Percentiles rank a stretch among this genome's conserved stretches.
Evolutionary conservation across 2,113 vertebrate genomes (phyloP).

Genomic region (Xiphophorus maculatus): DNA sequence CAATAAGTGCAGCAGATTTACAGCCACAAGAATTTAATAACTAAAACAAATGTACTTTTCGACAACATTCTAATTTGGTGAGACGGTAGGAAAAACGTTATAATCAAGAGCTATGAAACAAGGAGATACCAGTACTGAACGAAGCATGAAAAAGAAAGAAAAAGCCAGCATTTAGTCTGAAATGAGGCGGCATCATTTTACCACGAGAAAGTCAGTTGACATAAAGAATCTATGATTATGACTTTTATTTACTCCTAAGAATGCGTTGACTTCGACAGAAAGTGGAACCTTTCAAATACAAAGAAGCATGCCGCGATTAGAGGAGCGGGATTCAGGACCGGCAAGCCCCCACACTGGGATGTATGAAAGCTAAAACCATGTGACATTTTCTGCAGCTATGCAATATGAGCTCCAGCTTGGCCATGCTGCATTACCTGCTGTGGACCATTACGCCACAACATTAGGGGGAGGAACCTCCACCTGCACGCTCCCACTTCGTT

Average conservation of each 20-base stretch:
- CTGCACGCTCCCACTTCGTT: conserved; percentile 47
- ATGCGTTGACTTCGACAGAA: conserved; percentile 11
- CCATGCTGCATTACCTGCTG: conserved; percentile 41
- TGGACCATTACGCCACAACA: conserved; percentile 54
- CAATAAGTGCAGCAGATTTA: conserved; percentile 12
- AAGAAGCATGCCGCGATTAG: neutral
- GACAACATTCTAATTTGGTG: too few relatives aligned
- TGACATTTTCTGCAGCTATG: conserved; percentile 44
- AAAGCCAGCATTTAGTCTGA: conserved; percentile 7
- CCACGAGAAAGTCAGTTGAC: conserved; percentile 11
- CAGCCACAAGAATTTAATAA: conserved; percentile 13
- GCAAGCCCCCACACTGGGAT: neutral
- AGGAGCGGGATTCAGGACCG: conserved; percentile 7
- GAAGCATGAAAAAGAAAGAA: neutral
- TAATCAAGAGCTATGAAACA: conserved; percentile 20
- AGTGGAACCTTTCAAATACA: conserved; percentile 13
- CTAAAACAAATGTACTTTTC: too few relatives aligned
- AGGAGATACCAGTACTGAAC: conserved; percentile 3
- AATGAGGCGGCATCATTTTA: conserved; percentile 1
- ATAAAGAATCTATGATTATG: neutral
- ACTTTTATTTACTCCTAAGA: neutral
- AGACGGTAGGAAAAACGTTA: neutral
- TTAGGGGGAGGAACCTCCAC: conserved; percentile 22
- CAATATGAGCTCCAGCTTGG: conserved; percentile 26
- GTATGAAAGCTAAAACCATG: conserved; percentile 21